Conservation (phyloP, 1,140 invertebrate species). For the Drosophila nigrodunni region DNA sequence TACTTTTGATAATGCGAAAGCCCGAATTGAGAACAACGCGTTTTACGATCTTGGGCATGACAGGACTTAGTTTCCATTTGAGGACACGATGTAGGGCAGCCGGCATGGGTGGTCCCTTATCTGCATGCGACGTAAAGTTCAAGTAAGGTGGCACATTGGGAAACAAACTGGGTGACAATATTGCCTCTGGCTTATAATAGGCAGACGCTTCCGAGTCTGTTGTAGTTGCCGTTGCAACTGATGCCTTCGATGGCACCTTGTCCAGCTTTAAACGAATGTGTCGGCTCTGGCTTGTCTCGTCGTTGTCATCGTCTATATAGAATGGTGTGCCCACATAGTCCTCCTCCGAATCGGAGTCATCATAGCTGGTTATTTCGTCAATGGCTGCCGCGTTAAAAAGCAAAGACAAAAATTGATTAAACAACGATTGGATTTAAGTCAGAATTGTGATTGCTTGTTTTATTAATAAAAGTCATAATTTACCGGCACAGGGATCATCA, state of each 20-base stretch:
- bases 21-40: conserved; percentile 93
- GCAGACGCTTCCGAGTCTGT: conserved; percentile 61
- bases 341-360: conserved; percentile 79
- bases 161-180: conserved; percentile 91
- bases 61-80: conserved; percentile 96
- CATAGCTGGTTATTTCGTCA: conserved; percentile 75
- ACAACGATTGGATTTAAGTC: not conserved
- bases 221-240: conserved; percentile 52
- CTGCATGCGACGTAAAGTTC: conserved; percentile 91
- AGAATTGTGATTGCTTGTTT: not conserved
- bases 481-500: conserved; percentile 77
- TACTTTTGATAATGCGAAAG: conserved; percentile 93
- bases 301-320: conserved; percentile 64
- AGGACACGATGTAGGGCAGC: conserved; percentile 89
- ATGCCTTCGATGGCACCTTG: conserved; percentile 51
- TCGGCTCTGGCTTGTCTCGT: conserved; percentile 70
- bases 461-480: not conserved
- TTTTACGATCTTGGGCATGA: conserved; percentile 94
- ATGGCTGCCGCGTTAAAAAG: conserved; percentile 50
- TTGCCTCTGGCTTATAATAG: conserved; percentile 79
- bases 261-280: conserved; percentile 63
- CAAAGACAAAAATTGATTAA: not conserved
- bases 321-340: conserved; percentile 76
- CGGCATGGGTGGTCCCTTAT: conserved; percentile 88
- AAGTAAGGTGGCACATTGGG: conserved; percentile 95